Conservation (phyloP, 2,113 vertebrate genomes). For the Hyperopisus bebe region DNA sequence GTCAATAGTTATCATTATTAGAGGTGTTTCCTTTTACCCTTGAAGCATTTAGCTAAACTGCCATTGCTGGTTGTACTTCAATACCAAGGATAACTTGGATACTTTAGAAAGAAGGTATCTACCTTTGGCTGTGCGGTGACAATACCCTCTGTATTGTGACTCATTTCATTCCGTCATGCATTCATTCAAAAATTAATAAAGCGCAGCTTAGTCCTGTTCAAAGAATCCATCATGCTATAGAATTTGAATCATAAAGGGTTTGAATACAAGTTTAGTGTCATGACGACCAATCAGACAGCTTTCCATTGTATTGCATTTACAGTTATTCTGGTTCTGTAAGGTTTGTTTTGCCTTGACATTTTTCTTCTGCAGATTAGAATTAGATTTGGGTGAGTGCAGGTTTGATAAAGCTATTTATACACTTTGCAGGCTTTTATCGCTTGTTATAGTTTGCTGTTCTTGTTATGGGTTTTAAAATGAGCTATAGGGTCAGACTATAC, state of each 20-base stretch:
- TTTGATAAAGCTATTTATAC: neutral
- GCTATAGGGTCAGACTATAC: neutral
- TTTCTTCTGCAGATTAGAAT: neutral
- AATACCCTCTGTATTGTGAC: neutral
- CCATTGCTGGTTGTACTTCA: neutral
- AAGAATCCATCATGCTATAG: neutral
- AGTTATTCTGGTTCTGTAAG: neutral
- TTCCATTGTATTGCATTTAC: neutral
- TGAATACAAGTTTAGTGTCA: neutral
- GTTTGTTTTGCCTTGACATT: neutral
- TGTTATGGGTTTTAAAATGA: neutral
- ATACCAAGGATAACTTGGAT: neutral
- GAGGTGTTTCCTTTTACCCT: neutral
- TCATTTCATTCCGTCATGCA: neutral
- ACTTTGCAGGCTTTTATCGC: neutral
- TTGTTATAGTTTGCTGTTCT: neutral
- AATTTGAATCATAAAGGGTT: neutral
- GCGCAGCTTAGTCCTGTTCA: neutral
- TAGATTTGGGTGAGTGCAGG: neutral
- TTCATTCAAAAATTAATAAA: constrained; percentile 13
- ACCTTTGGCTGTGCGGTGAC: neutral
- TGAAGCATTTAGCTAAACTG: neutral
- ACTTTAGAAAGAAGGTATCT: neutral
- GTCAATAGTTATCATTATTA: neutral
- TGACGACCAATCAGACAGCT: neutral